Evolutionary conservation across 35 echinoderm and acorn worm genomes (phyloP).

Genomic region (Ophioderma brevispina): DNA sequence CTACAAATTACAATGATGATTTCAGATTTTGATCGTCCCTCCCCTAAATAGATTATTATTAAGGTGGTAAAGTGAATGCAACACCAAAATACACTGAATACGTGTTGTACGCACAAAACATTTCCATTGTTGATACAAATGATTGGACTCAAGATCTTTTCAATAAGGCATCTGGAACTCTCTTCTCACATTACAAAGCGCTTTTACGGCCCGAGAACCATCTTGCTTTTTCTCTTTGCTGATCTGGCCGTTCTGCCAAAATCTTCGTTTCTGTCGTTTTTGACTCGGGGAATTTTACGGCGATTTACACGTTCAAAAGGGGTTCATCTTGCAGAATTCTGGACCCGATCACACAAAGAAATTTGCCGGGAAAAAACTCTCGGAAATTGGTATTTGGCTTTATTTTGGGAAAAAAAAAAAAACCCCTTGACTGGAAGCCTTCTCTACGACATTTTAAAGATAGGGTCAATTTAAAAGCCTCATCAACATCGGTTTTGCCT

Average conservation of each 20-base stretch:
- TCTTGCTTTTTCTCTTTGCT: conserved; percentile 38
- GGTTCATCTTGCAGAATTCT: not conserved
- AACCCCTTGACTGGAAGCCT: not conserved
- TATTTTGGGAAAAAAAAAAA: too few relatives aligned
- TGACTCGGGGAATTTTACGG: conserved; percentile 46
- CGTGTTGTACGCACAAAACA: not conserved
- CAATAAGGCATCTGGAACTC: conserved; percentile 19
- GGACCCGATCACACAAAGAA: conserved; percentile 53
- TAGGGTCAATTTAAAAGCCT: conserved; percentile 2
- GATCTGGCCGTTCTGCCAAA: not conserved
- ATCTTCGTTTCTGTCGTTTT: conserved; percentile 53
- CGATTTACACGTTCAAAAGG: not conserved
- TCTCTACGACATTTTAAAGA: not conserved
- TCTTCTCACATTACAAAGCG: not conserved
- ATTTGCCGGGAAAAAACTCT: conserved; percentile 47
- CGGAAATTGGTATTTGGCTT: not conserved
- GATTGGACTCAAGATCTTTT: conserved; percentile 60
- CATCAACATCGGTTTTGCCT: not conserved
- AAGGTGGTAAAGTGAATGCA: too few relatives aligned
- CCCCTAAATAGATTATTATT: too few relatives aligned
- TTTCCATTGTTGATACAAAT: conserved; percentile 1
- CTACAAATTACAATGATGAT: too few relatives aligned
- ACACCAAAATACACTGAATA: too few relatives aligned
- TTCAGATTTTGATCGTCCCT: too few relatives aligned
- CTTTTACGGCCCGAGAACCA: not conserved